Evolutionary conservation across 2,888 invertebrate genomes (phyloP), one percentile per base, ranked within the genome.

Genomic region (Orthosia gothica): DNA sequence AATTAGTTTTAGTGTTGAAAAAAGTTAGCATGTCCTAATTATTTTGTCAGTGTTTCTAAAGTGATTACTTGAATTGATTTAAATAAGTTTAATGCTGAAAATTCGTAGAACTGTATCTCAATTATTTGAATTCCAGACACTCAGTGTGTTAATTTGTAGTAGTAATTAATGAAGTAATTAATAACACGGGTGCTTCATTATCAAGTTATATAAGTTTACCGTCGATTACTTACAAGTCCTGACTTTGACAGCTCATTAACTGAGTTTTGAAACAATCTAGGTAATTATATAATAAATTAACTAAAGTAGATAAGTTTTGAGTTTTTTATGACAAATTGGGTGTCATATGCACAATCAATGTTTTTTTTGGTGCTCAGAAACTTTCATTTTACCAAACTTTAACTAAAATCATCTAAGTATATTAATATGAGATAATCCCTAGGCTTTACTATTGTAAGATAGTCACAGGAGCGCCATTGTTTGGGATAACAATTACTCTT

Each of bases 261-360:
- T 23, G 13, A 80, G 23, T 63, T 70, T 26, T n/a, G 5, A 40
- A 61, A 80, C 58, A 52, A 7, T 26, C 3, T 49, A 26, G 12
- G 63, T 63, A 45, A 55, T 70, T 70, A 13, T 12, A 65, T 64
- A 45, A 64, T 70, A 63, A 61, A 64, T 50, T 52, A 47, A 57
- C 2, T 54, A 55, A 50, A 76, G 20, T 63, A n/a, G 18, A 69
- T 45, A 55, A 11, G 23, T 45, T 63, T 26, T 64, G 55, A 49
- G 13, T n/a, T 23, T 65, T 45, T 18, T 26, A 18, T 18, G 45
- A 47, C 12, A 12, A 26, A 52, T 45, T 40, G 18, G 15, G 2
- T 58, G 57, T 3, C 23, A 32, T 23, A 5, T 32, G 64, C 16
- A 47, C 9, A 3, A 62, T 5, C 32, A 32, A 32, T 5, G 15